Conservation (phyloP, 1,140 invertebrate species). For the Lerema accius region DNA sequence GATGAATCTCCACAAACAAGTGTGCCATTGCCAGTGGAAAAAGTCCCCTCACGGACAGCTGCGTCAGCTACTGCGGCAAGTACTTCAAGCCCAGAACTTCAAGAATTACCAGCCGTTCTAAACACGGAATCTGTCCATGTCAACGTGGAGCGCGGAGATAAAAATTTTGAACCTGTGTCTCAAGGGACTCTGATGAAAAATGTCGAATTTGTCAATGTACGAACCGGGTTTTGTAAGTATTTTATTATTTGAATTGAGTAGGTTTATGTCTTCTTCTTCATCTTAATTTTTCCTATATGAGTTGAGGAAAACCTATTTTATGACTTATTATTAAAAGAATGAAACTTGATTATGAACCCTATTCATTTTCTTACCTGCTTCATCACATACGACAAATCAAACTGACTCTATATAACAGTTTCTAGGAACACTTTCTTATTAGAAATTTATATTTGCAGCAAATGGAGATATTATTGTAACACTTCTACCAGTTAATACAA, state of each 20-base stretch:
- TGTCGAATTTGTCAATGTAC: slow-evolving; percentile 82
- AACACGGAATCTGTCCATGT: slow-evolving; percentile 75
- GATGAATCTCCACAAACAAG: slow-evolving; percentile 60
- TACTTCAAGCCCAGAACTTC: slow-evolving; percentile 35
- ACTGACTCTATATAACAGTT: no score
- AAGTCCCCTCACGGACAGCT: slow-evolving; percentile 7
- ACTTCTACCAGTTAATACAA: slow-evolving; percentile 93
- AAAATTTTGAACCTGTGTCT: slow-evolving; percentile 57
- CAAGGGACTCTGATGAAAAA: slow-evolving; percentile 77
- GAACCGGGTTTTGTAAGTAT: slow-evolving; percentile 83
- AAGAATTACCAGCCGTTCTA: slow-evolving; percentile 60
- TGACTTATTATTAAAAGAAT: no score
- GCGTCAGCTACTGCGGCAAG: slow-evolving; percentile 36
- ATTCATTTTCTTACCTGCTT: no score
- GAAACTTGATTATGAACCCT: no score
- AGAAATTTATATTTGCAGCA: slow-evolving; percentile 81
- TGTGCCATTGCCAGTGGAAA: slow-evolving; percentile 39
- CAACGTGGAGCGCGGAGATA: slow-evolving; percentile 69
- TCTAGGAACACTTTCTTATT: background rate
- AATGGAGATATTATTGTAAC: slow-evolving; percentile 97
- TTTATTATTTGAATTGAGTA: slow-evolving; percentile 7
- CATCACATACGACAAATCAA: background rate
- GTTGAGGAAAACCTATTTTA: no score
- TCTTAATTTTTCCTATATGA: slow-evolving; percentile 17
- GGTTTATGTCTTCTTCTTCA: no score